Base-by-base conservation (phyloP, 2,797 vertebrate genomes). In the Sus cebifrons region DNA sequence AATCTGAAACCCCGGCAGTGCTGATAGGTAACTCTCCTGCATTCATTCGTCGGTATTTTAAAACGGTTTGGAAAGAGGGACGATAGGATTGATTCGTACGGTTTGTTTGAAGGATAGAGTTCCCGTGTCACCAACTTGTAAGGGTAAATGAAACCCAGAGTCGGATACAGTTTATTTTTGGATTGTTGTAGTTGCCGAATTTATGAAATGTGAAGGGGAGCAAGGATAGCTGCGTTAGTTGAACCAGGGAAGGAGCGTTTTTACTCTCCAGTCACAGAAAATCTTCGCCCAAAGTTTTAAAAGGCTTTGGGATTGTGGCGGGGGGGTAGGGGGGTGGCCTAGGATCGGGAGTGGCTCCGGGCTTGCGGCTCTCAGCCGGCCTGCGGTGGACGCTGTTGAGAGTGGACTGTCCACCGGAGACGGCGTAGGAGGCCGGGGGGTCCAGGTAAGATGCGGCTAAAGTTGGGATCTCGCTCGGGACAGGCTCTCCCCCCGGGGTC, bases 1-100 rank as follows among this genome's bases (percentile, higher is more conserved):
- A 95, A 95, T 95, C 95, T 96, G 84, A 97, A 98, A 97, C 97
- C 95, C 97, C 94, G 82, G 96, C 95, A 82, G 94, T 91, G 79
- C 86, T 95, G 96, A 97, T 92, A 95, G 94, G 96, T 96, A 90
- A 87, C 96, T 97, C 82, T 90, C 78, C 14, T 73, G 89, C 65
- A 44, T 49, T 86, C 5, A 58, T 68, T 52, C 29, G 44, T 81
- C 58, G 11, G 75, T 49, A 27, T 82, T 65, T 96, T 83, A 62
- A 94, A 81, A 68, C 36, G 4, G 44, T 77, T 27, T 73, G 44
- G 77, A 64, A 64, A 93, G 70, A 79, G 32, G 18, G 84, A 85
- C 18, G 5, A 27, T 52, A 52, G 60, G 36, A 36, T 65, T 17
- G 52, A 17, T 77, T 68, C 5, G 40, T 52, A 68, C 11, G 25